These are phyloP conservation scores for Alectoris magna DNA, from an alignment of 2,797 vertebrate species.

Conservation along the genomic window DNA sequence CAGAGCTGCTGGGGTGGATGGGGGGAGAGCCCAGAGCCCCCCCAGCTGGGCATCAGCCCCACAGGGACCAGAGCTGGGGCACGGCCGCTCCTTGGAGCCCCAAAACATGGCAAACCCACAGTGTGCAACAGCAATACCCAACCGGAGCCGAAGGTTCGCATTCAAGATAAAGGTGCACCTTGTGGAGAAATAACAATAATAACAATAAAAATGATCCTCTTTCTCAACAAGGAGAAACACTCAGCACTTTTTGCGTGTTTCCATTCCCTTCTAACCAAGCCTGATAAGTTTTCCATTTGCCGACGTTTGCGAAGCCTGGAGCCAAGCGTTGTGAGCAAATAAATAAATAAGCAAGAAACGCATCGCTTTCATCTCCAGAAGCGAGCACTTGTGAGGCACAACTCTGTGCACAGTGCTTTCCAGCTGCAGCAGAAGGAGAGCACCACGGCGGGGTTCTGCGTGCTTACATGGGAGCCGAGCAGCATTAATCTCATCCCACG, in stretches of 20 bases:
- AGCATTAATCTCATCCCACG: neutral
- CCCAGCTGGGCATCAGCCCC: neutral
- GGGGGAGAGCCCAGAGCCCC: neutral
- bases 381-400: neutral
- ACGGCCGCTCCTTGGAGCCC: conserved; percentile 49
- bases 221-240: neutral
- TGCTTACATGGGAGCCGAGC: neutral
- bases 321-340: neutral
- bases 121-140: neutral
- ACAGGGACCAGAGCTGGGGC: neutral
- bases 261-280: neutral
- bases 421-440: neutral
- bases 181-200: rapidly evolving
- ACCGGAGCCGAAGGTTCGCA: neutral
- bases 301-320: neutral
- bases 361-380: neutral
- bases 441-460: neutral
- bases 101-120: conserved; percentile 42
- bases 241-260: neutral
- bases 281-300: neutral
- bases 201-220: neutral
- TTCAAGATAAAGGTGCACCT: neutral
- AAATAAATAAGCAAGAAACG: neutral
- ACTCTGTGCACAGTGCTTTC: neutral
- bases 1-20: neutral